Evolutionary conservation across 2,797 vertebrate species (phyloP).

Genomic region (Danio tinwini): DNA sequence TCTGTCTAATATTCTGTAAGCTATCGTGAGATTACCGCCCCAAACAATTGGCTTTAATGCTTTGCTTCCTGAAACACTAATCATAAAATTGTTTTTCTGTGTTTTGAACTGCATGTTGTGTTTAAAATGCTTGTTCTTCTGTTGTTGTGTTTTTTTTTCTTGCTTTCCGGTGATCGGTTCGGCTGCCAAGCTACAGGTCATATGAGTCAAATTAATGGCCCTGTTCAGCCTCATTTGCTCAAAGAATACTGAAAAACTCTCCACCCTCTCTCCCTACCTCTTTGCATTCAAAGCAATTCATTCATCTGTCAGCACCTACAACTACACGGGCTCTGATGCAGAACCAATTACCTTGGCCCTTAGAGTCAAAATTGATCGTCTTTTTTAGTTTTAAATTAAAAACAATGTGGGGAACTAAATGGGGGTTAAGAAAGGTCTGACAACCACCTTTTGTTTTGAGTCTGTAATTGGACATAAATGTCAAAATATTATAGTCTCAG

Average conservation of each 20-base stretch:
- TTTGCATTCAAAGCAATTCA: constrained; percentile 83
- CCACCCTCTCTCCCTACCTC: constrained; percentile 61
- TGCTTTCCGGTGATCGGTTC: constrained; percentile 67
- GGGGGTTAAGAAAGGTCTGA: constrained; percentile 82
- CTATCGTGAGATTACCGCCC: constrained; percentile 49
- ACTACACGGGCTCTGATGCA: constrained; percentile 80
- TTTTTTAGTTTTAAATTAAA: constrained; percentile 75
- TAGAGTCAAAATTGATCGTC: constrained; percentile 80
- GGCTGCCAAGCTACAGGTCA: constrained; percentile 81
- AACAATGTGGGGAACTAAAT: constrained; percentile 80
- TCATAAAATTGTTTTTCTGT: constrained; percentile 69
- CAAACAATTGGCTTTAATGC: constrained; percentile 74
- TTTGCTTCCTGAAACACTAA: constrained; percentile 58
- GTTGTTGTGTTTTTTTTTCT: background rate
- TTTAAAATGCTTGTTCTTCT: constrained; percentile 60
- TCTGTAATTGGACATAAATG: constrained; percentile 87
- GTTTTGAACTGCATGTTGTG: constrained; percentile 74
- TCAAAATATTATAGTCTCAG: constrained; percentile 82
- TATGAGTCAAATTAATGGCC: constrained; percentile 82
- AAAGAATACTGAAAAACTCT: constrained; percentile 78
- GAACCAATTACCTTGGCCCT: constrained; percentile 86
- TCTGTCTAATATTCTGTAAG: constrained; percentile 21
- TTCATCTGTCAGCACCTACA: constrained; percentile 82
- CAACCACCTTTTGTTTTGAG: constrained; percentile 85
- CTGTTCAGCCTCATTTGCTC: constrained; percentile 86